Conservation (phyloP, 2,888 invertebrate species). For the Sarcophaga carnaria region DNA sequence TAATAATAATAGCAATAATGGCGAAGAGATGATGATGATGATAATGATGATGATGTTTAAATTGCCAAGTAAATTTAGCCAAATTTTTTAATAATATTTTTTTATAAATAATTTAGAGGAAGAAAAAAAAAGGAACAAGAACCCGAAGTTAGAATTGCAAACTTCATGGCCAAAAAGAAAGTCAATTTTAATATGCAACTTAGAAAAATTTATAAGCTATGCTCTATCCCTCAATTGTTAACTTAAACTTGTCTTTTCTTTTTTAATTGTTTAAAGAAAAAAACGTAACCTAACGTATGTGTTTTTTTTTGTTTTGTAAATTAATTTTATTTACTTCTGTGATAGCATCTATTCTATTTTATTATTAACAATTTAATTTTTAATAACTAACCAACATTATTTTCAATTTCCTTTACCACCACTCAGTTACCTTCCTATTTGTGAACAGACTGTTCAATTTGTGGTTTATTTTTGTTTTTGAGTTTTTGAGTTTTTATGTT, state of each 20-base stretch:
- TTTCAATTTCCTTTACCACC: conserved; percentile 32
- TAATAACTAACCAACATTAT: conserved; percentile 55
- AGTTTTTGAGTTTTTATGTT: conserved; percentile 28
- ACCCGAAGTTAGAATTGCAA: background rate
- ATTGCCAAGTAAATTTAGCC: conserved; percentile 58
- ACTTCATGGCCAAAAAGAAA: conserved; percentile 62
- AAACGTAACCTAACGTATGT: conserved; percentile 18
- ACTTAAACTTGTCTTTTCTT: conserved; percentile 57
- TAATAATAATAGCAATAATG: background rate
- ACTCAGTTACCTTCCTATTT: conserved; percentile 4
- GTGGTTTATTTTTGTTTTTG: conserved; percentile 43
- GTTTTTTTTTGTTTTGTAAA: conserved; percentile 52
- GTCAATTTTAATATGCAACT: conserved; percentile 61
- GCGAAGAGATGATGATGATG: background rate
- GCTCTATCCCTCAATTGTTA: conserved; percentile 55
- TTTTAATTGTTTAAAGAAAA: background rate
- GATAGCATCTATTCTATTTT: conserved; percentile 67
- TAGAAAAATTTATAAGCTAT: conserved; percentile 49
- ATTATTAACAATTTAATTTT: conserved; percentile 51
- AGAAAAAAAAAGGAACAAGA: conserved; percentile 9
- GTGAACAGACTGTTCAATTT: conserved; percentile 42
- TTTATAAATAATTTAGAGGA: conserved; percentile 22
- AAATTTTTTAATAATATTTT: conserved; percentile 54
- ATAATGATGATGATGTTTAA: background rate
- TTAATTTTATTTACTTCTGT: conserved; percentile 65